A percentile compares a stretch with the other conserved stretches of the same genome.
These are phyloP conservation scores for Noturus placidus DNA, from an alignment of 2,113 vertebrate species.

Conservation along the genomic window DNA sequence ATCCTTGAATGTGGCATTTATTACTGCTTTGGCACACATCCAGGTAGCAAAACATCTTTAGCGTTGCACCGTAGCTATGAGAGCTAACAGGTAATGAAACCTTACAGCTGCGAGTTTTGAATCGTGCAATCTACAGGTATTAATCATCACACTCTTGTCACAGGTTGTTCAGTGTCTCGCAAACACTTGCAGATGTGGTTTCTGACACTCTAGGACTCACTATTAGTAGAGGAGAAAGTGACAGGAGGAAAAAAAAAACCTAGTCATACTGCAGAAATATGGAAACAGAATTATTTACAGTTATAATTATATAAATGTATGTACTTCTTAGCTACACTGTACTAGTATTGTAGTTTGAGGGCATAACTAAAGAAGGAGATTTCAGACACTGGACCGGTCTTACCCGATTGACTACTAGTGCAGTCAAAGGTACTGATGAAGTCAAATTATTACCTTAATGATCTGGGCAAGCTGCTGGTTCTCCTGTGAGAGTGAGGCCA, in stretches of 20 bases:
- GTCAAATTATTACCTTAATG: conserved; percentile 77
- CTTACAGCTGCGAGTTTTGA: background rate
- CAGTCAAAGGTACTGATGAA: conserved; percentile 26
- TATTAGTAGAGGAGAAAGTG: background rate
- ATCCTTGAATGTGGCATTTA: background rate
- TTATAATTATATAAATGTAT: background rate
- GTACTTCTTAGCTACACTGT: background rate
- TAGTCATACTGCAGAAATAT: background rate
- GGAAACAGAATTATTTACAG: background rate
- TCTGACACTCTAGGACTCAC: background rate
- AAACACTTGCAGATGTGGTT: background rate
- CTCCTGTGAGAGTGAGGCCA: conserved; percentile 84
- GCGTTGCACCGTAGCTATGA: background rate
- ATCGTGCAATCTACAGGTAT: background rate
- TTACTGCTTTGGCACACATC: background rate
- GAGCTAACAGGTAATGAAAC: background rate
- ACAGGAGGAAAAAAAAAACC: background rate
- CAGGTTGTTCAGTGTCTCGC: background rate
- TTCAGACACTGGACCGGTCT: background rate
- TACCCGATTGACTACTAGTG: background rate
- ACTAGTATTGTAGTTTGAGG: background rate
- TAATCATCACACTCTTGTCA: background rate
- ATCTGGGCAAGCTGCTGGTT: conserved; percentile 89
- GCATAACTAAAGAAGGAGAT: background rate
- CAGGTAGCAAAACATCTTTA: background rate